Conservation (phyloP, 2,113 vertebrate species). For the Erythrocercus mccallii region DNA sequence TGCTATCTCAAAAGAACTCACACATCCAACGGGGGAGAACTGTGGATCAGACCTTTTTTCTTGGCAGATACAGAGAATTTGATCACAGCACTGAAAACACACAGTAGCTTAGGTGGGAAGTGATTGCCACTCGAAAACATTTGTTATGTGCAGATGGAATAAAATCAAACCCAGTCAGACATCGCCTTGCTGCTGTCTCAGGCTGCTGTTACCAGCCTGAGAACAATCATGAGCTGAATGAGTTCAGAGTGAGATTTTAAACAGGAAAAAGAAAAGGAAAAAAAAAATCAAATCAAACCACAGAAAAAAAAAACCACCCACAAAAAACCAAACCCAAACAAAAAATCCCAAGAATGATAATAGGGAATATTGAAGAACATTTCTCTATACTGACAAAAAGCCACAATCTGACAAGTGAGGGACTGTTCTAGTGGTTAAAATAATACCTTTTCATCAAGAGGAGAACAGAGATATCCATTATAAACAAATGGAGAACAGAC, state of each 20-base stretch:
- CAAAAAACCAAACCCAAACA: too few species aligned
- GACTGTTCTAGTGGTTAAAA: background rate
- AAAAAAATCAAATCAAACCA: too few species aligned
- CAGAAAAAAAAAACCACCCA: background rate
- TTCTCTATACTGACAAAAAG: background rate
- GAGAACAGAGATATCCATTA: background rate
- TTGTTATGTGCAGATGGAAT: conserved; percentile 11
- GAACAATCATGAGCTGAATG: background rate
- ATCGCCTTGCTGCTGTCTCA: background rate
- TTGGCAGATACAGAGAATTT: conserved; percentile 40
- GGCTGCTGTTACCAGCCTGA: background rate
- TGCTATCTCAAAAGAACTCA: conserved; percentile 25
- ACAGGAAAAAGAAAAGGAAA: background rate
- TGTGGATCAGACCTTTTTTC: background rate
- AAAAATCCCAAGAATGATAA: background rate
- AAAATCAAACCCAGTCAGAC: conserved; percentile 3
- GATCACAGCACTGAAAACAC: conserved; percentile 20
- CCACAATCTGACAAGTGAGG: background rate
- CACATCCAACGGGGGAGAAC: background rate
- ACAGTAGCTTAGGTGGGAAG: conserved; percentile 6
- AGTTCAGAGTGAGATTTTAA: background rate
- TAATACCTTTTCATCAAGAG: background rate
- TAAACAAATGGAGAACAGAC: background rate
- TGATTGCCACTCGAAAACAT: conserved; percentile 38
- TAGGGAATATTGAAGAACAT: background rate